Base-by-base conservation (phyloP, 2,113 vertebrate genomes). In the Sialia sialis region DNA sequence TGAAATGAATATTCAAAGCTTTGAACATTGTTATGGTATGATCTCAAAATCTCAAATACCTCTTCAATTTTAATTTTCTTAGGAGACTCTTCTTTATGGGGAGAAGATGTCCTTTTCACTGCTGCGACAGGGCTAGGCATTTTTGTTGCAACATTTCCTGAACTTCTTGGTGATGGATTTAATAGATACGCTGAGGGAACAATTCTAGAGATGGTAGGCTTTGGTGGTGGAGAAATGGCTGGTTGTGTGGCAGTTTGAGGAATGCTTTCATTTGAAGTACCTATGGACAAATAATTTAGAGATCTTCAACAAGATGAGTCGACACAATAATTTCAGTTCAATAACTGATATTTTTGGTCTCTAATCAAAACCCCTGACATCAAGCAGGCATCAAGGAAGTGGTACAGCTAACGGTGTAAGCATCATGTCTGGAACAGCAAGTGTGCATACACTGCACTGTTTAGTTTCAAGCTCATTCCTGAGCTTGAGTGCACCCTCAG, bases 21-120 rank as follows among this genome's bases (percentile, higher is more conserved):
- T 82, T 87, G 56, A 44, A 75, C 29, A 62, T 26, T 36, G 30
- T n/a, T 68, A 64, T 25, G 23, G 29, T 86, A 93, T 26, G 29
- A 86, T 51, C 26, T 88, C 56, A 84, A 92, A 64, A 79, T 84
- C 54, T 76, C 18, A 95, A 79, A 95, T 97, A 98, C 99, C 97
- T 98, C 98, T 85, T 98, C 98, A 18, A 89, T 94, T 98, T 97
- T 98, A 87, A 97, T 93, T 96, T 97, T 98, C 96, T 98, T 98
- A 49, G 97, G 95, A 86, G 96, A 97, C 30, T 98, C 98, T 91
- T 98, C 98, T 76, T 94, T 97, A 89, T 95, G 95, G 49, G 98
- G 98, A 44, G 98, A 98, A 13, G 96, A 97, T 8, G 98, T 96
- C 94, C 97, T 98, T 96, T 98, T 98, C 77, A 96, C 94, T 87